phyloP scores from a whole-genome alignment of 1,140 invertebrate species.

The Venustaconcha ellipsiformis region DNA sequence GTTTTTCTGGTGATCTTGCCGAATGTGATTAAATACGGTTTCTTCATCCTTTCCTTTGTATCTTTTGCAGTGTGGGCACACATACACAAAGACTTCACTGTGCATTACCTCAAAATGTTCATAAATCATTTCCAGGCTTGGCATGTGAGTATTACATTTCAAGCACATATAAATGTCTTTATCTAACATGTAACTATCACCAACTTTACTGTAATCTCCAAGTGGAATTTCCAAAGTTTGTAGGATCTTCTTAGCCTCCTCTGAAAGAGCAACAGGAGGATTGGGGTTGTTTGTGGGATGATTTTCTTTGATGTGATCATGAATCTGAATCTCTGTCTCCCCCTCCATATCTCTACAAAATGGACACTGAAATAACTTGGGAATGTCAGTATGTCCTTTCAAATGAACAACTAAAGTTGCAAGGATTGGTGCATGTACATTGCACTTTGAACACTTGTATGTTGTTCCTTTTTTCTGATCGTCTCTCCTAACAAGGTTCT shows the following conservation, averaged over 20 bases:
- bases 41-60: slow-evolving; percentile 48
- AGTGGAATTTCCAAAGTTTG: slow-evolving; percentile 48
- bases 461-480: slow-evolving; percentile 39
- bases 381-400: slow-evolving; percentile 50
- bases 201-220: slow-evolving; percentile 38
- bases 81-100: slow-evolving; percentile 55
- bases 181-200: slow-evolving; percentile 46
- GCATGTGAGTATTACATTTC: slow-evolving; percentile 54
- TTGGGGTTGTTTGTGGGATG: slow-evolving; percentile 54
- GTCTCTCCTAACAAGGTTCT: too few relatives aligned
- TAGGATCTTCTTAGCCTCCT: slow-evolving; percentile 52
- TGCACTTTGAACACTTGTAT: slow-evolving; percentile 62
- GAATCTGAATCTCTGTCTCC: slow-evolving; percentile 49
- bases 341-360: slow-evolving; percentile 53
- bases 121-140: slow-evolving; percentile 53
- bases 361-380: slow-evolving; percentile 53
- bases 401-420: slow-evolving; percentile 58
- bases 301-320: slow-evolving; percentile 46
- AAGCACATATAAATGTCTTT: slow-evolving; percentile 61
- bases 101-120: slow-evolving; percentile 55
- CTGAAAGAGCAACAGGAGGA: slow-evolving; percentile 59
- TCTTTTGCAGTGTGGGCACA: slow-evolving; percentile 54
- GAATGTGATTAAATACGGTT: slow-evolving; percentile 49
- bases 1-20: slow-evolving; percentile 36
- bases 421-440: slow-evolving; percentile 58